Conservation (phyloP, 2,888 invertebrate genomes). For the Polietes domitor region DNA sequence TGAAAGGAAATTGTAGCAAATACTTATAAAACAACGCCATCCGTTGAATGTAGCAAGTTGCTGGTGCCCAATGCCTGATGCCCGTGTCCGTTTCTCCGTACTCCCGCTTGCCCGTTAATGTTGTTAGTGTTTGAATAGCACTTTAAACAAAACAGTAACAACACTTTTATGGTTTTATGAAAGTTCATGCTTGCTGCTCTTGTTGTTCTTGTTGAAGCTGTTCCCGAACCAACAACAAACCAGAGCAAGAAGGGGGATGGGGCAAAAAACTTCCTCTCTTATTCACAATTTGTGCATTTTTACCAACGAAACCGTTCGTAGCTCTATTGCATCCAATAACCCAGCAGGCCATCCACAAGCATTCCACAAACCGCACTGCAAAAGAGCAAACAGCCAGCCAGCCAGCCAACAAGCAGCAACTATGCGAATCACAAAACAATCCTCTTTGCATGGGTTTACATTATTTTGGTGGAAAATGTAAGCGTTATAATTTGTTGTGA, state of each 20-base stretch:
- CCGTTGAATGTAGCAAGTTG: conserved; percentile 22
- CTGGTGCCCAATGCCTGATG: neutral
- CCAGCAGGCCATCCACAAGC: neutral
- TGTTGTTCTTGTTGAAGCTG: neutral
- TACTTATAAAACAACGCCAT: conserved; percentile 30
- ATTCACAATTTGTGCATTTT: conserved; percentile 22
- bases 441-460: conserved; percentile 28
- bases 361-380: neutral
- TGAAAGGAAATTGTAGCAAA: conserved; percentile 58
- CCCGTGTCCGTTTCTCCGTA: neutral
- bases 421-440: conserved; percentile 10
- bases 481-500: conserved; percentile 50
- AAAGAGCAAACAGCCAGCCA: neutral
- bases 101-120: neutral
- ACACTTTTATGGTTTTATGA: conserved; percentile 56
- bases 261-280: conserved; percentile 23
- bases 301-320: neutral
- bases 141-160: conserved; percentile 42
- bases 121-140: conserved; percentile 33
- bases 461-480: conserved; percentile 15
- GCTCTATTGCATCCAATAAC: neutral
- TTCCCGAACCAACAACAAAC: neutral
- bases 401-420: neutral
- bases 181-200: conserved; percentile 35
- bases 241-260: no score